Evolutionary conservation across 2,888 invertebrate species (phyloP).

Genomic region (Mythimna pallens): DNA sequence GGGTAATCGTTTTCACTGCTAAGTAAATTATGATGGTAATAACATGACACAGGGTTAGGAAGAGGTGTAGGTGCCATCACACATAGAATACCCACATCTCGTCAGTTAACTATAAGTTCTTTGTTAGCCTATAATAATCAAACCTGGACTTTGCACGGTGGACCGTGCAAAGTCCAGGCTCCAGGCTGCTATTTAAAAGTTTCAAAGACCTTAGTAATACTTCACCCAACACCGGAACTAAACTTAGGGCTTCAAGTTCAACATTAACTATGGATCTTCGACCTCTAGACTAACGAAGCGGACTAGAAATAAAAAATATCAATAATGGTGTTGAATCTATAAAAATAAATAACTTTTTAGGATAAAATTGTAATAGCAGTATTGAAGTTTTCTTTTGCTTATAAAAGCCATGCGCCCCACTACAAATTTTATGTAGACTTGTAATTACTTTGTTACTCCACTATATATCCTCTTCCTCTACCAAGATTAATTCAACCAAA

Average conservation of each 20-base stretch:
- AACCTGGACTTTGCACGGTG: too few species aligned
- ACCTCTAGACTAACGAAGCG: background rate
- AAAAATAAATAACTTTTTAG: too few species aligned
- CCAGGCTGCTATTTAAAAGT: background rate
- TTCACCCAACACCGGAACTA: background rate
- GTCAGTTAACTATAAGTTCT: background rate
- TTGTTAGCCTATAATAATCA: background rate
- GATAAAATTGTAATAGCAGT: too few species aligned
- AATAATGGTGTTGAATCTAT: background rate
- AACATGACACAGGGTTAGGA: background rate
- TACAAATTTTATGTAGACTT: too few species aligned
- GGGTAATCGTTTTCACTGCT: background rate
- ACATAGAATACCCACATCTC: background rate
- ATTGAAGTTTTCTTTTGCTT: too few species aligned
- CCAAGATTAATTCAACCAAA: conserved; percentile 44
- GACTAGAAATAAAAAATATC: background rate
- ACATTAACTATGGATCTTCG: background rate
- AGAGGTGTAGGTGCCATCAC: background rate
- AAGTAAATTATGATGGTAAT: background rate
- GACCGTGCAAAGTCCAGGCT: background rate
- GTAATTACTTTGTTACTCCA: background rate
- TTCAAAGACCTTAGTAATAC: background rate
- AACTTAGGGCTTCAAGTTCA: background rate
- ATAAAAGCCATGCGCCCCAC: too few species aligned
- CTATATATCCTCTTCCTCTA: background rate